A percentile compares a stretch with the other conserved stretches of the same genome.
phyloP scores from a whole-genome alignment of 2,113 vertebrate species.

The Oostethus manadensis region DNA sequence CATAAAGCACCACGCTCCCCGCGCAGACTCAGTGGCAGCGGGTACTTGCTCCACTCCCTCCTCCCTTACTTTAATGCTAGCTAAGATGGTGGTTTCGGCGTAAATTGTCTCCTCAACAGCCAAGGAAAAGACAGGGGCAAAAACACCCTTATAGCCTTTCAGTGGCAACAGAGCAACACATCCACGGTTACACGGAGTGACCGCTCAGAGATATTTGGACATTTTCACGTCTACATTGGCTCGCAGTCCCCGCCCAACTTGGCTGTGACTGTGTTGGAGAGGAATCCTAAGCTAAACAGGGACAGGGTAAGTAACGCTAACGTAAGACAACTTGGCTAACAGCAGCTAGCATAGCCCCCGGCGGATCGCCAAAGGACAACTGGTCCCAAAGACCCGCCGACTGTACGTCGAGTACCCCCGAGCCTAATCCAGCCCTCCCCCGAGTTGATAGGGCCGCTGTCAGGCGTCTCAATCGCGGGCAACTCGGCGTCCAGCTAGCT shows the following conservation, averaged over 20 bases:
- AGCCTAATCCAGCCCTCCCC: neutral
- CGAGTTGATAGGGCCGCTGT: constrained; percentile 19
- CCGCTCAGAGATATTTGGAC: constrained; percentile 50
- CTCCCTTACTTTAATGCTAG: constrained; percentile 75
- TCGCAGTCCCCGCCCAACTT: constrained; percentile 69
- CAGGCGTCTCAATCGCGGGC: constrained; percentile 26
- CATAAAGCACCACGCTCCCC: constrained; percentile 35
- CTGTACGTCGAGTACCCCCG: neutral
- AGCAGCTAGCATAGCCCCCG: constrained; percentile 24
- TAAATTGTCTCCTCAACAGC: constrained; percentile 70
- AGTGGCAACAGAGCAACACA: constrained; percentile 53
- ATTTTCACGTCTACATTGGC: constrained; percentile 61
- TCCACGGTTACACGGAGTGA: constrained; percentile 46
- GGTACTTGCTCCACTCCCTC: constrained; percentile 69
- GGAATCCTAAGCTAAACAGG: constrained; percentile 74
- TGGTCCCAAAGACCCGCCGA: constrained; percentile 7
- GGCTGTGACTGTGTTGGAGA: constrained; percentile 72
- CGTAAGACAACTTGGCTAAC: constrained; percentile 36
- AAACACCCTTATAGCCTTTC: constrained; percentile 60
- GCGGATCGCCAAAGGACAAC: constrained; percentile 24
- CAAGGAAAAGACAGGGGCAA: constrained; percentile 67
- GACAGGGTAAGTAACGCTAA: constrained; percentile 72
- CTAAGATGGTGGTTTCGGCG: constrained; percentile 80
- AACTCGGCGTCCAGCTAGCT: constrained; percentile 26
- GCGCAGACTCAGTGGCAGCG: constrained; percentile 65